Evolutionary conservation across 2,797 vertebrate genomes (phyloP).

Genomic region (Hydrophis major): DNA sequence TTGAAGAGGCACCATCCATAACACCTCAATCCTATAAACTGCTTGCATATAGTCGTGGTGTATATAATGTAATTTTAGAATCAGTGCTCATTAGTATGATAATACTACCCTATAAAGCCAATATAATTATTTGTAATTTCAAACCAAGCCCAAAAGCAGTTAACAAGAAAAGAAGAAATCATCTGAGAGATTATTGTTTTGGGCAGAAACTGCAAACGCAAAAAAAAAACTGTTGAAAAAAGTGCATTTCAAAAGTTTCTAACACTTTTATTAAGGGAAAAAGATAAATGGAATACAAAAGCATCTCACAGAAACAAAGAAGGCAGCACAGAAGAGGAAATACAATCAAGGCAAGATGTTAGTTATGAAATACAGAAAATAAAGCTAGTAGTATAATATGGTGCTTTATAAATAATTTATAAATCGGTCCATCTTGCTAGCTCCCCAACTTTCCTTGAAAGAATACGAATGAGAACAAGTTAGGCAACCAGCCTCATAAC

Average conservation of each 20-base stretch:
- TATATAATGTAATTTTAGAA: background rate
- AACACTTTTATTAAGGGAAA: constrained; percentile 67
- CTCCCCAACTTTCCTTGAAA: constrained; percentile 10
- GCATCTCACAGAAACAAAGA: constrained; percentile 61
- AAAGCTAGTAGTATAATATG: constrained; percentile 44
- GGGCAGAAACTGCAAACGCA: constrained; percentile 53
- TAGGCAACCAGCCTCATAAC: constrained; percentile 24
- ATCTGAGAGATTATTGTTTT: constrained; percentile 47
- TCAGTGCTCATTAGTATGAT: constrained; percentile 27
- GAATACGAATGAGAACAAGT: constrained; percentile 23
- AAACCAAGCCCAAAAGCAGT: constrained; percentile 25
- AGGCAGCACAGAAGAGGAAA: constrained; percentile 52
- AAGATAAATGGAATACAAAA: constrained; percentile 65
- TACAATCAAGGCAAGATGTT: constrained; percentile 64
- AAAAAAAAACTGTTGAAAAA: constrained; percentile 66
- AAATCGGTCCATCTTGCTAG: constrained; percentile 26
- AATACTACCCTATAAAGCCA: constrained; percentile 6
- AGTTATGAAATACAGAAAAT: constrained; percentile 59
- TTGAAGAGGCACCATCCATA: constrained; percentile 21
- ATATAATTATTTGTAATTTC: constrained; percentile 12
- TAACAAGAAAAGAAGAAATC: constrained; percentile 8
- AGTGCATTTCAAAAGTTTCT: constrained; percentile 67
- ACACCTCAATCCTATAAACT: background rate
- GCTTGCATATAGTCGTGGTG: constrained; percentile 10
- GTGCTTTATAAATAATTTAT: constrained; percentile 19